Conservation (phyloP, 53 echinoderm and acorn worm genomes). For the Hippasteria phrygiana region DNA sequence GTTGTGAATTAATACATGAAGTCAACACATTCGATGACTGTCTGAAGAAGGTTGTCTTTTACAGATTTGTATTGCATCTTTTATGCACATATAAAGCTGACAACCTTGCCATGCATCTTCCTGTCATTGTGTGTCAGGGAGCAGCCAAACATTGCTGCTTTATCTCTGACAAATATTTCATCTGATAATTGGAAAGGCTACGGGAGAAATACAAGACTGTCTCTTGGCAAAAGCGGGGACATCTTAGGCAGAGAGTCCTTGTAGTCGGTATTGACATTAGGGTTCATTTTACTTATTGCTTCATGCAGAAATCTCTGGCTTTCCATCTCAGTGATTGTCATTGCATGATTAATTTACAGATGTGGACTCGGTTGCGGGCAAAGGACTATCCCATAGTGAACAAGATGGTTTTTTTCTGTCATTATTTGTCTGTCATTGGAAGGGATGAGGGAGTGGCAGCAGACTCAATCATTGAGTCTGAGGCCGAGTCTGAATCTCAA, state of each 20-base stretch:
- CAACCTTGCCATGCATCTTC: too few species aligned
- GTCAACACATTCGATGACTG: too few species aligned
- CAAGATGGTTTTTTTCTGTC: neutral
- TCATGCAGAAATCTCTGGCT: conserved; percentile 6
- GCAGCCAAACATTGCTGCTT: conserved; percentile 4
- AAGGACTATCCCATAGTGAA: neutral
- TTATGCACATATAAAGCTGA: too few species aligned
- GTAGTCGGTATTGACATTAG: neutral
- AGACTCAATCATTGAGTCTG: too few species aligned
- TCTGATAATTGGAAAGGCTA: conserved; percentile 15
- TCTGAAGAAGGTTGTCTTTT: too few species aligned
- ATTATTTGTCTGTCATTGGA: neutral
- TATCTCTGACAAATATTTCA: conserved; percentile 8
- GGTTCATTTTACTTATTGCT: conserved; percentile 23
- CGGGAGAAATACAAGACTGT: neutral
- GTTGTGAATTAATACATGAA: too few species aligned
- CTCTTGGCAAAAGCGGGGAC: neutral
- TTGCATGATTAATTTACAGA: neutral
- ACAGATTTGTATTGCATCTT: too few species aligned
- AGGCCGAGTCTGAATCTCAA: too few species aligned
- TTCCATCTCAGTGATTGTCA: neutral
- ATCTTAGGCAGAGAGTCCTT: conserved; percentile 14
- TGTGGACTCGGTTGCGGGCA: neutral
- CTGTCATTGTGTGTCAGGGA: too few species aligned
- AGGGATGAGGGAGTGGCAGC: too few species aligned